Base-by-base conservation (phyloP, 2,888 invertebrate genomes). In the Myopa testacea region DNA sequence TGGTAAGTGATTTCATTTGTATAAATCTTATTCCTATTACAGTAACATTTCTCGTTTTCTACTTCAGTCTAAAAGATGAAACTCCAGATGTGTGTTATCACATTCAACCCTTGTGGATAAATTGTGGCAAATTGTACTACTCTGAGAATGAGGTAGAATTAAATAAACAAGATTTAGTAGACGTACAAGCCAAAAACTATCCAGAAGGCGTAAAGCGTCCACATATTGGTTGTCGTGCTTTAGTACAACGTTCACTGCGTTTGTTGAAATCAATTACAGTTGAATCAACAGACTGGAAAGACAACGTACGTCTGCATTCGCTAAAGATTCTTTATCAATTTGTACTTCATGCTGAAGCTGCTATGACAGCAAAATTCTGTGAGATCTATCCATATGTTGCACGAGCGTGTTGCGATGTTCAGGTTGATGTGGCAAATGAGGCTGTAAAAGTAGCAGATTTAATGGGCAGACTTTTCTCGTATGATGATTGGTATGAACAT, bases 101-200 rank as follows among this genome's bases (percentile, higher is more conserved):
- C 81, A 93, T 95, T 0, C 87, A 88, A 1, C 89, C 90, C 2
- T 87, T 94, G 1, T 97, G 96, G 96, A 86, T 91, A 2, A 90
- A 92, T 82, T 92, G 93, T 81, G 98, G 98, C 0, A 87, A 93
- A 60, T 93, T 94, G 82, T 98, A 94, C 88, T 92, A 94, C 88
- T 91, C 93, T 63, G 98, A 98, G 88, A 98, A 98, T 89, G 95
- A 97, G 84, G 92, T 93, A 67, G 96, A 98, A 79, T 89, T 97
- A 0, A 96, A 96, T 86, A 95, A 96, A 86, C 93, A 95, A 73
- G 96, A 97, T 88, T 95, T 94, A 87, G 91, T 93, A 10, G 91
- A 92, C 77, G 91, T 92, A 74, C 90, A 91, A 4, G 93, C 93
- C 0, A 85, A 90, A 4, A 94, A 96, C 86, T 97, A 97, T 90